phyloP scores from a whole-genome alignment of 2,113 vertebrate genomes.

The Todiramphus chloris region DNA sequence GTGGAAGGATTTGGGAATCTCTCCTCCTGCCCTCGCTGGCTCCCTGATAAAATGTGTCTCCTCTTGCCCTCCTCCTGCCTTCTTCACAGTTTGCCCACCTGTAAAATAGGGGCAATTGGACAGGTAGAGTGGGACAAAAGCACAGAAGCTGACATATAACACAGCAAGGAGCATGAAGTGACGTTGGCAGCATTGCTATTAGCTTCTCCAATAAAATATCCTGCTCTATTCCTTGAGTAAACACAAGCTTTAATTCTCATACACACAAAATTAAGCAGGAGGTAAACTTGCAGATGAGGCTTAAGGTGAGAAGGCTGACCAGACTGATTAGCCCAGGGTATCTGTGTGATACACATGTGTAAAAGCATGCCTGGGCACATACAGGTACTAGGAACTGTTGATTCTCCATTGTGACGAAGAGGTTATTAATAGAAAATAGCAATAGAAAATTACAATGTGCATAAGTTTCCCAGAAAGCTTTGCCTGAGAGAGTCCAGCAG shows the following conservation, averaged over 20 bases:
- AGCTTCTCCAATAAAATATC: not conserved
- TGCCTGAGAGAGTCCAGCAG: not conserved
- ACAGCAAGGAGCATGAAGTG: not conserved
- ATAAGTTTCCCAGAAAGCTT: not conserved
- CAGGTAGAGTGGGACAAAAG: not conserved
- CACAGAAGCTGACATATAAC: accelerated
- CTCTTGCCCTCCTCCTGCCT: not conserved
- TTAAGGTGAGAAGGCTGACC: not conserved
- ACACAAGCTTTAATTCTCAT: not conserved
- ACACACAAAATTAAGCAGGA: not conserved
- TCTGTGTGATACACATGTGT: accelerated
- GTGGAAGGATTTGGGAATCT: not conserved
- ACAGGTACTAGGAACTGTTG: not conserved
- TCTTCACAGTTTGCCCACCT: not conserved
- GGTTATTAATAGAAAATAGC: constrained; percentile 12
- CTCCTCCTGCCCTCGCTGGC: not conserved
- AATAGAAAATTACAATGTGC: constrained; percentile 9
- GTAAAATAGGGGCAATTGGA: not conserved
- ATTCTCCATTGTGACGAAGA: not conserved
- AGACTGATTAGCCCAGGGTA: not conserved
- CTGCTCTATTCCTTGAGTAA: accelerated
- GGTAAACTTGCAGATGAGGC: not conserved
- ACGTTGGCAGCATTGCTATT: not conserved
- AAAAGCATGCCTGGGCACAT: not conserved
- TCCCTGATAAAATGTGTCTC: not conserved